phyloP scores from a whole-genome alignment of 2,113 vertebrate genomes.

The Apistogramma diplotaenia region DNA sequence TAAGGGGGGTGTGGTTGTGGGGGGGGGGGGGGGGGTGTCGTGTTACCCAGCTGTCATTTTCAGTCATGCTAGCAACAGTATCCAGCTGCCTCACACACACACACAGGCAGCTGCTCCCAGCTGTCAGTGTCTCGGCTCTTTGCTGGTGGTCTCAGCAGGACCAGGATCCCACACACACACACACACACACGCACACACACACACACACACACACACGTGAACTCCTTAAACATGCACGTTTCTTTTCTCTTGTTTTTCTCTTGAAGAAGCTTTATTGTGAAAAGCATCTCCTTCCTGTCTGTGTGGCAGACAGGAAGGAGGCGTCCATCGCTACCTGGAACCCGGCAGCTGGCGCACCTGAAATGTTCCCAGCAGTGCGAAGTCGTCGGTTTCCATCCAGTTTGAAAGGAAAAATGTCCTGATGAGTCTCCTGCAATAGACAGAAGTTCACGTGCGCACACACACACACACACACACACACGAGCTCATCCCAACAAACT shows the following conservation, averaged over 20 bases:
- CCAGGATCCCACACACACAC: neutral
- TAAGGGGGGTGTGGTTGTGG: neutral
- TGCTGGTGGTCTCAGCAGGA: constrained; percentile 52
- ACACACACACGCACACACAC: neutral
- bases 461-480: too few species aligned
- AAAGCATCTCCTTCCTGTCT: too few species aligned
- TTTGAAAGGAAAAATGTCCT: too few species aligned
- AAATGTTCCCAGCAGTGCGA: too few species aligned
- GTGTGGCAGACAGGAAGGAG: too few species aligned
- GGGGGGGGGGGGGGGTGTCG: constrained; percentile 7
- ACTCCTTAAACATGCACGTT: neutral
- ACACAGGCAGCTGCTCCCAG: constrained; percentile 43
- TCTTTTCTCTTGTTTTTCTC: neutral
- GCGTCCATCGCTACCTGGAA: too few species aligned
- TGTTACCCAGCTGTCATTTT: constrained; percentile 50
- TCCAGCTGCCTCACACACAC: constrained; percentile 28
- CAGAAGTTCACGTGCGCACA: too few species aligned
- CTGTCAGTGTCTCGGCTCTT: constrained; percentile 52
- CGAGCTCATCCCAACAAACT: too few species aligned
- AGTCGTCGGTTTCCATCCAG: too few species aligned
- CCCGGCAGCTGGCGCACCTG: too few species aligned
- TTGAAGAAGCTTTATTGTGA: neutral
- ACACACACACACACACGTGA: neutral
- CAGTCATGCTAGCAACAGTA: constrained; percentile 25
- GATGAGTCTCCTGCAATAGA: too few species aligned